These are phyloP conservation scores for Brotogeris chrysoptera DNA, from an alignment of 2,797 vertebrate species.

Conservation along the genomic window DNA sequence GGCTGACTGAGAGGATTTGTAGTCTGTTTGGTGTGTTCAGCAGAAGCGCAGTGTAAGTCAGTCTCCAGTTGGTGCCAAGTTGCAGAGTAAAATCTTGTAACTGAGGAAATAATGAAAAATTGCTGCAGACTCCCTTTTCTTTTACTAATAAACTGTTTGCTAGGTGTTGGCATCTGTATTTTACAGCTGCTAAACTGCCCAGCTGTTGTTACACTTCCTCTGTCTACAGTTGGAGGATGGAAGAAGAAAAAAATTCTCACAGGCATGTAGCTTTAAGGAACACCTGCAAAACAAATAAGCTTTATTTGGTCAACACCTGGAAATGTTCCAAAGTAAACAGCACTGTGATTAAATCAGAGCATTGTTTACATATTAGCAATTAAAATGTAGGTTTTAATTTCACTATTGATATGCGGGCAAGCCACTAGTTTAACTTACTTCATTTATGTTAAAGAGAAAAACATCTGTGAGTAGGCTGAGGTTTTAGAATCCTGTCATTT, in stretches of 20 bases:
- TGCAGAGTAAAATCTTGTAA: background rate
- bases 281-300: background rate
- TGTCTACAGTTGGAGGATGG: background rate
- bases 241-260: background rate
- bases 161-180: background rate
- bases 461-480: background rate
- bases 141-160: background rate
- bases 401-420: fast-evolving
- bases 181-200: conserved; percentile 5
- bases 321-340: background rate
- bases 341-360: background rate
- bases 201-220: conserved; percentile 49
- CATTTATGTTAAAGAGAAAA: background rate
- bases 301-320: conserved; percentile 5
- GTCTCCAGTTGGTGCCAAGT: background rate
- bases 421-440: background rate
- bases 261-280: background rate
- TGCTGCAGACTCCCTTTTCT: background rate
- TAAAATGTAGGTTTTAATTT: background rate
- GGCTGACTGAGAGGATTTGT: background rate
- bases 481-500: background rate
- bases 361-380: background rate
- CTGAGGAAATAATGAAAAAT: background rate
- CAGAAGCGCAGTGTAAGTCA: background rate
- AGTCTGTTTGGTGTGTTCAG: background rate